These are phyloP conservation scores for Phalangium opilio DNA, from an alignment of 2,888 invertebrate genomes.

Conservation along the genomic window DNA sequence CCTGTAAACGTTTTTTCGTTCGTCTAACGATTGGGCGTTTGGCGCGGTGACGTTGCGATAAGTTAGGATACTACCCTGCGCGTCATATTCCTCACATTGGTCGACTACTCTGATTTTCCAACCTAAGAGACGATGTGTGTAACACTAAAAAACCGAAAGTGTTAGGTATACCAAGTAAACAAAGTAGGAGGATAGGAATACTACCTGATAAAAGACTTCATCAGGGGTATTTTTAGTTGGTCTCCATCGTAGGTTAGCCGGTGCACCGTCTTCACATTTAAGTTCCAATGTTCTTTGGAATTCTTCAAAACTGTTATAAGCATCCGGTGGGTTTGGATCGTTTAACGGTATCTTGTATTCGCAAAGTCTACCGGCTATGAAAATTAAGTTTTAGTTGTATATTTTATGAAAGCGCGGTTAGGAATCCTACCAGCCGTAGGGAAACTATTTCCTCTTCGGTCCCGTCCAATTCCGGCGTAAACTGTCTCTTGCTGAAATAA, in stretches of 20 bases:
- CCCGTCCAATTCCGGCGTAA: constrained; percentile 60
- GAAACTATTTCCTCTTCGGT: constrained; percentile 47
- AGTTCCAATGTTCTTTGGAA: constrained; percentile 70
- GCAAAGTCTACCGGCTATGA: constrained; percentile 55
- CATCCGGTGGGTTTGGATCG: constrained; percentile 45
- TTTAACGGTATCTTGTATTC: constrained; percentile 44
- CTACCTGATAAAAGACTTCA: constrained; percentile 75
- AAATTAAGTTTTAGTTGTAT: not conserved
- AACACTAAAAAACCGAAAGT: constrained; percentile 40
- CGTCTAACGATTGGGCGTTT: no score
- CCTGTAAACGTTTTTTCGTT: no score
- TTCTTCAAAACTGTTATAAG: constrained; percentile 72
- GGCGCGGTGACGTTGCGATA: no score
- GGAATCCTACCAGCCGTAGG: constrained; percentile 45
- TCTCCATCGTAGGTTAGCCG: constrained; percentile 58
- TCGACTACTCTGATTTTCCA: constrained; percentile 84
- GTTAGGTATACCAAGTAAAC: not conserved
- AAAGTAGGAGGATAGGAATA: not conserved
- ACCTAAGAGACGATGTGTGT: constrained; percentile 75
- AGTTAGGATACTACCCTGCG: no score
- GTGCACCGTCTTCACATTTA: constrained; percentile 56
- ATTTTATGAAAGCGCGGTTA: no score
- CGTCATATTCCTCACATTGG: constrained; percentile 24
- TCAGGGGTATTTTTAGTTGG: constrained; percentile 74
- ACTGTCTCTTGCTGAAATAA: constrained; percentile 51